Evolutionary conservation across 2,113 vertebrate genomes (phyloP).

Genomic region (Archilochus colubris): DNA sequence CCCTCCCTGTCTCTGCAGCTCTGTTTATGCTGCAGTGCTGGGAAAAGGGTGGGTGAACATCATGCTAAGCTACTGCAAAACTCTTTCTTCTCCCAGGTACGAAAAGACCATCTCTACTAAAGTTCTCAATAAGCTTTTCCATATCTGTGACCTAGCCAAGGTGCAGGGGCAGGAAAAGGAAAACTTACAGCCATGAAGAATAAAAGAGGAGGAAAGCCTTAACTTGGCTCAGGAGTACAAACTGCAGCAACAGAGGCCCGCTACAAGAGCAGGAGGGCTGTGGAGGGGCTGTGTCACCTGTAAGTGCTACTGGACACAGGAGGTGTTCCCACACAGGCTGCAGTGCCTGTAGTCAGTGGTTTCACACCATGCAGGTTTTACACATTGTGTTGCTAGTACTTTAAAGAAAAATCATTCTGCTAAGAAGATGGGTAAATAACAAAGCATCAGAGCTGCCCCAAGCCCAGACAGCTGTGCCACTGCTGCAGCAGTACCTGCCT

Average conservation of each 20-base stretch:
- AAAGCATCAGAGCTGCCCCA: background rate
- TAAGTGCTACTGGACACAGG: background rate
- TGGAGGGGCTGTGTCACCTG: fast-evolving
- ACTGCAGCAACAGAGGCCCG: background rate
- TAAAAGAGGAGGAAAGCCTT: background rate
- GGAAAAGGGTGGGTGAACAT: background rate
- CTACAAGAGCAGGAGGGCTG: background rate
- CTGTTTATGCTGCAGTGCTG: background rate
- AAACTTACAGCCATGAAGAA: background rate
- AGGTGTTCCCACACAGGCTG: background rate
- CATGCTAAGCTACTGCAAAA: background rate
- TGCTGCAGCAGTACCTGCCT: background rate
- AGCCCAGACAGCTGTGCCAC: background rate
- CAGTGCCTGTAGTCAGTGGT: background rate
- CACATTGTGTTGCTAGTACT: background rate
- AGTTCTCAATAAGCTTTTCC: background rate
- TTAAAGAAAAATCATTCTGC: background rate
- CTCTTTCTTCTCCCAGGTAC: background rate
- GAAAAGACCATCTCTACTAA: background rate
- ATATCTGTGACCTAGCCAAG: background rate
- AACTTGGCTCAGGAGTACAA: background rate
- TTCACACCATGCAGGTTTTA: background rate
- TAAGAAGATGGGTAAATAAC: background rate
- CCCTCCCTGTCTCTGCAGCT: slow-evolving; percentile 14
- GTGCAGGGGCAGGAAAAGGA: background rate